A percentile compares a stretch with the other conserved stretches of the same genome.
These are phyloP conservation scores for Drusus annulatus DNA, from an alignment of 1,140 invertebrate species.

Conservation along the genomic window DNA sequence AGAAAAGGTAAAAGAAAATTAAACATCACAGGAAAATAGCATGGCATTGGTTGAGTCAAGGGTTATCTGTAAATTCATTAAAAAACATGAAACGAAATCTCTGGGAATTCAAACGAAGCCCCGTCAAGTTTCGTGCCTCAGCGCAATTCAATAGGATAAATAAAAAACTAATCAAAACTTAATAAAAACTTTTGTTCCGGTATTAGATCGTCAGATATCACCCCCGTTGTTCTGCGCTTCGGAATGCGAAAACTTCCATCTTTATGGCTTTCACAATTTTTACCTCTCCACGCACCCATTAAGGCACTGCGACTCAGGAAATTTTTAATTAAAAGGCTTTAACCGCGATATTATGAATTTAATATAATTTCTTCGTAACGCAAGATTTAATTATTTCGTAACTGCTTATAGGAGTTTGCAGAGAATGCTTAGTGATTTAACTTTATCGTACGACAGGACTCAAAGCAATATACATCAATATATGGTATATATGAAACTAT, in stretches of 20 bases:
- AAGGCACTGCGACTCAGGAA: background rate
- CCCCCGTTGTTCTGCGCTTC: constrained; percentile 20
- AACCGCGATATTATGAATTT: constrained; percentile 24
- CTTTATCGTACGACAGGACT: no score
- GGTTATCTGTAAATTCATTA: constrained; percentile 8
- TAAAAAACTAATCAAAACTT: constrained; percentile 50
- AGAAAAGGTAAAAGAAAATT: no score
- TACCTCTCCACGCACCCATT: constrained; percentile 36
- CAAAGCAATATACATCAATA: no score
- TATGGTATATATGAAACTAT: no score
- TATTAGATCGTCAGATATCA: constrained; percentile 38
- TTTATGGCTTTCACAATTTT: constrained; percentile 43
- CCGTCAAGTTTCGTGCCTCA: constrained; percentile 9
- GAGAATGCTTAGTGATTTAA: no score
- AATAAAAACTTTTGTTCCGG: constrained; percentile 29
- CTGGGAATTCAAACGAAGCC: constrained; percentile 13
- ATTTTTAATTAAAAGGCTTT: constrained; percentile 43
- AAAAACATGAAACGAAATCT: constrained; percentile 9
- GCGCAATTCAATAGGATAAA: constrained; percentile 39
- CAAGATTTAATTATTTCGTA: no score
- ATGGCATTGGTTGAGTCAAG: no score
- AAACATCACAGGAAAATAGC: no score
- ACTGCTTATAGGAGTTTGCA: no score
- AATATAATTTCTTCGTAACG: constrained; percentile 3
- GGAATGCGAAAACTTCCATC: constrained; percentile 44